Base-by-base conservation (phyloP, 2,888 invertebrate species). In the Phengaris arion region DNA sequence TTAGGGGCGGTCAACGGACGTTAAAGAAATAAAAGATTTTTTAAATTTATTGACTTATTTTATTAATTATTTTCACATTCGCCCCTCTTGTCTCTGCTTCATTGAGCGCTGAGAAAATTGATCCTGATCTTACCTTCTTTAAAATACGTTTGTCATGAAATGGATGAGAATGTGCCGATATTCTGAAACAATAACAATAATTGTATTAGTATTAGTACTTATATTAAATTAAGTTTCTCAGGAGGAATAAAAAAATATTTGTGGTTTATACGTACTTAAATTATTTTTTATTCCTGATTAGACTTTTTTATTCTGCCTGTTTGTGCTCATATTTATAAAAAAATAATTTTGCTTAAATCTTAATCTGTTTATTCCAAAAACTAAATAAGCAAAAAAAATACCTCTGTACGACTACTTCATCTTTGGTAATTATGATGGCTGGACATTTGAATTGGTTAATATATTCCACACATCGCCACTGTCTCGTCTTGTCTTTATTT, bases 391-490 rank as follows among this genome's bases (percentile, higher is more conserved):
- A 74, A 45, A 64, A 35, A 35, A 51, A 8, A 46, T 77, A 93
- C 93, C 93, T 89, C 77, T 87, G 85, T 2, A 86, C 73, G n/a
- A 93, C 87, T 13, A 85, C 79, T 74, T 90, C 87, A 6, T 86
- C 86, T 46, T 84, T 85, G 10, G 93, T 92, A 59, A 86, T 82
- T 1, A 91, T 85, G 13, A 82, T 82, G 0, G 93, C 94, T 0
- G 87, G 88, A 77, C 93, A 94, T 57, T 85, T 85, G 35, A 48
- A 78, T 8, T 77, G 81, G 77, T 78, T 82, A 15, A 91, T 81
- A 77, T 92, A 91, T 78, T 92, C 89, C n/a, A 90, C 84, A 77
- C 94, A 94, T 2, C 91, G 87, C 94, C 94, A 94, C 69, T 85
- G 85, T 2, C 89, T 84, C 46, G 86, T 81, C 74, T 81, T 83